These are phyloP conservation scores for Leptinotarsa texana DNA, from an alignment of 1,140 invertebrate genomes.

Conservation along the genomic window DNA sequence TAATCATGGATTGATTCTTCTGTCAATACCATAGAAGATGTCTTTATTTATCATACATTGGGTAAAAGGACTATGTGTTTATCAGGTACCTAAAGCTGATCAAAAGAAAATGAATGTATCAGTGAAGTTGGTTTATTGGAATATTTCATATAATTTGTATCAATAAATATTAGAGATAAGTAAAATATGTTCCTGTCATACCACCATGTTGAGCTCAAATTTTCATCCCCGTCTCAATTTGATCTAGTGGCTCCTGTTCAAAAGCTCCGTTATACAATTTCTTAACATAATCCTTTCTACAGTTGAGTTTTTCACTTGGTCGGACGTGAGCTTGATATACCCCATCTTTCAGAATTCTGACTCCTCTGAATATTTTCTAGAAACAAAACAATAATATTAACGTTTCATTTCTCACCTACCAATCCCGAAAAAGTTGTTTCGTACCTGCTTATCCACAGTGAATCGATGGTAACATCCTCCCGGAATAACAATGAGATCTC, in stretches of 20 bases:
- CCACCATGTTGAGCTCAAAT: not conserved
- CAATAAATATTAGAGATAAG: no score
- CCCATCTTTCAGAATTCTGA: slow-evolving; percentile 85
- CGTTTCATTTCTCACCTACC: no score
- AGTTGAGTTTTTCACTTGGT: slow-evolving; percentile 81
- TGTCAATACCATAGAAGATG: no score
- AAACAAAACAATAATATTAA: slow-evolving; percentile 45
- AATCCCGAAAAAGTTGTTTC: no score
- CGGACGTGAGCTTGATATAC: slow-evolving; percentile 87
- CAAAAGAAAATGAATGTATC: no score
- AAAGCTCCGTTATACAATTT: slow-evolving; percentile 60
- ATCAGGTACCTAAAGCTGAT: no score
- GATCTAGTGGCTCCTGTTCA: slow-evolving; percentile 25
- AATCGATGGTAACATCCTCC: slow-evolving; percentile 96
- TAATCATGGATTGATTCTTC: no score
- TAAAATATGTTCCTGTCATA: no score
- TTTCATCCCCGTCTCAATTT: not conserved
- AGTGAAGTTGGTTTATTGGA: no score
- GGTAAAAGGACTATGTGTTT: no score
- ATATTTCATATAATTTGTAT: no score
- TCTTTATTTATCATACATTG: no score
- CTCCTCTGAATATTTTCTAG: slow-evolving; percentile 84
- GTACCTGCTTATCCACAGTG: slow-evolving; percentile 79
- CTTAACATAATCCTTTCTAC: slow-evolving; percentile 71
- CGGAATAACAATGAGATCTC: slow-evolving; percentile 90